Percentiles rank a stretch among this genome's conserved stretches.
phyloP scores from a whole-genome alignment of 2,113 vertebrate genomes.

The Ciconia stormi region DNA sequence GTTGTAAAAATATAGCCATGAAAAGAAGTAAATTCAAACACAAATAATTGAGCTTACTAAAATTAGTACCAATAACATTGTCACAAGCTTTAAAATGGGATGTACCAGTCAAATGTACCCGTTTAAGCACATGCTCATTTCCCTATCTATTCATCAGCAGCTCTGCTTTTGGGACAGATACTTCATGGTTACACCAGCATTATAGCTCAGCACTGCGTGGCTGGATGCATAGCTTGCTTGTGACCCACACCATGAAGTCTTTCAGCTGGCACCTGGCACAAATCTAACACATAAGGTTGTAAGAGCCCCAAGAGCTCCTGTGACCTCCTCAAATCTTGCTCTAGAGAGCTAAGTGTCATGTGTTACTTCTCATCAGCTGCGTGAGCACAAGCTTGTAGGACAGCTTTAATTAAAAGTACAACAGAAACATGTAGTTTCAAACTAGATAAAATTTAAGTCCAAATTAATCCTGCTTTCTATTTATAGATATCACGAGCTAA shows the following conservation, averaged over 20 bases:
- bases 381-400: neutral
- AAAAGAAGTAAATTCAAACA: neutral
- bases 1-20: neutral
- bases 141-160: neutral
- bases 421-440: neutral
- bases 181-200: neutral
- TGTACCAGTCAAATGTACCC: neutral
- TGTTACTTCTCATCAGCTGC: neutral
- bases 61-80: neutral
- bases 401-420: neutral
- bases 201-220: neutral
- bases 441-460: neutral
- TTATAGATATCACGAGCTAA: neutral
- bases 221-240: neutral
- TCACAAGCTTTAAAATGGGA: neutral
- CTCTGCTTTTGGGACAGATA: neutral
- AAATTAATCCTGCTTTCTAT: neutral
- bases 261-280: neutral
- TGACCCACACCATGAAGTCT: neutral
- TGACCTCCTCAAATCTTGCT: neutral
- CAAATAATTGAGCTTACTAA: neutral
- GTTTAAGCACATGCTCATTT: neutral
- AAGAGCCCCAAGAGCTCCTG: neutral
- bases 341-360: neutral
- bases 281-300: neutral